Percentiles rank a stretch among this genome's conserved stretches.
Conservation (phyloP, 64 coral and sea anemone genomes). For the Hydrozoanthus tunicans region DNA sequence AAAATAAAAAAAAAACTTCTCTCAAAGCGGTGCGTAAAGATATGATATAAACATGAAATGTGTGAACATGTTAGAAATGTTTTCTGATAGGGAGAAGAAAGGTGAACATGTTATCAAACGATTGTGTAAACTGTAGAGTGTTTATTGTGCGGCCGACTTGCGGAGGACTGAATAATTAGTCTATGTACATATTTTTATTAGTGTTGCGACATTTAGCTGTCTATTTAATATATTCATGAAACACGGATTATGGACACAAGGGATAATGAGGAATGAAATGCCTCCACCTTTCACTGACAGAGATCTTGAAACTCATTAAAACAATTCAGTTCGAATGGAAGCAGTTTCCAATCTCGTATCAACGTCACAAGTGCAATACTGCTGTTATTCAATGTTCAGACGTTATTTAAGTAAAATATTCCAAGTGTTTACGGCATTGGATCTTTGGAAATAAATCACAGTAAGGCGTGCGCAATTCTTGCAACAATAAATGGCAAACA, state of each 20-base stretch:
- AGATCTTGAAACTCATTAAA: not conserved
- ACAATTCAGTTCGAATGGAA: not conserved
- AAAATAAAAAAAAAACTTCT: not conserved
- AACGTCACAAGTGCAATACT: too few species aligned
- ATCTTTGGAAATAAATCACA: too few species aligned
- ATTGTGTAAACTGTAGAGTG: not conserved
- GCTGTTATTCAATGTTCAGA: too few species aligned
- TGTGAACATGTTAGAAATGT: not conserved
- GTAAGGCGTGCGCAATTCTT: too few species aligned
- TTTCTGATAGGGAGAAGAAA: not conserved
- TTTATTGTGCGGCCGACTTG: not conserved
- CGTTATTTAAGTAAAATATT: too few species aligned
- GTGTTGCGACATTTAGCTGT: not conserved
- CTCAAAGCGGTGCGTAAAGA: not conserved
- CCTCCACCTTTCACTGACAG: not conserved
- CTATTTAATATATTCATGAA: conserved; percentile 35
- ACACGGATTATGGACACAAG: not conserved
- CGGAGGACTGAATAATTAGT: conserved; percentile 9
- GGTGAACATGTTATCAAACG: not conserved
- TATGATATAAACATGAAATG: not conserved
- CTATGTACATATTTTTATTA: conserved; percentile 23
- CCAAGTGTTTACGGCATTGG: too few species aligned
- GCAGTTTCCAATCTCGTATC: too few species aligned
- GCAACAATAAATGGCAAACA: too few species aligned
- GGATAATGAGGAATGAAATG: conserved; percentile 13